These are phyloP conservation scores for Ridgeia piscesae DNA, from an alignment of 1,140 invertebrate species.

Conservation along the genomic window DNA sequence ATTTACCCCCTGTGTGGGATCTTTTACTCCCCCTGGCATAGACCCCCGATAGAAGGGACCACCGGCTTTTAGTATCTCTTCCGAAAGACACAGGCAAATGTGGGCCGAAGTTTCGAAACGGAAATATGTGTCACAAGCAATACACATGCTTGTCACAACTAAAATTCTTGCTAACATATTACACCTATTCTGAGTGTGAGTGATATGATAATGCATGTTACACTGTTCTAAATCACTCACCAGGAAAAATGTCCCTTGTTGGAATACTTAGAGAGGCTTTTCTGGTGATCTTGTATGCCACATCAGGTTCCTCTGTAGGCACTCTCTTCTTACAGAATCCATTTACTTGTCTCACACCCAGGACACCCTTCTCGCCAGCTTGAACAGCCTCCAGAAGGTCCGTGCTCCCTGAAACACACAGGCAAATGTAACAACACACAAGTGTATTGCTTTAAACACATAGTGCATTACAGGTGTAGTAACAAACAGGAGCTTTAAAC, in stretches of 20 bases:
- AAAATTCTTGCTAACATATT: background rate
- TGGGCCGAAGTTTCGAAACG: no score
- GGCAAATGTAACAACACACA: no score
- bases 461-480: no score
- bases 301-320: background rate
- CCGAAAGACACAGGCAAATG: no score
- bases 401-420: background rate
- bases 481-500: no score
- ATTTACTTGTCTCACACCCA: constrained; percentile 2
- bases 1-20: no score
- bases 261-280: background rate
- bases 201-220: background rate
- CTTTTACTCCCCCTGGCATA: no score
- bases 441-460: no score
- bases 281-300: constrained; percentile 5
- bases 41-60: no score
- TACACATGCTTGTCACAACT: background rate
- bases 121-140: background rate
- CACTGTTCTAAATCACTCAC: background rate
- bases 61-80: no score
- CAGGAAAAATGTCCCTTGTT: constrained; percentile 1
- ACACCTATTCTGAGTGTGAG: background rate
- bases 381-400: background rate
- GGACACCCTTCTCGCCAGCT: background rate
- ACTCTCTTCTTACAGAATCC: constrained; percentile 8